Conservation (phyloP, 1,140 invertebrate genomes). For the Melanaphis sacchari region DNA sequence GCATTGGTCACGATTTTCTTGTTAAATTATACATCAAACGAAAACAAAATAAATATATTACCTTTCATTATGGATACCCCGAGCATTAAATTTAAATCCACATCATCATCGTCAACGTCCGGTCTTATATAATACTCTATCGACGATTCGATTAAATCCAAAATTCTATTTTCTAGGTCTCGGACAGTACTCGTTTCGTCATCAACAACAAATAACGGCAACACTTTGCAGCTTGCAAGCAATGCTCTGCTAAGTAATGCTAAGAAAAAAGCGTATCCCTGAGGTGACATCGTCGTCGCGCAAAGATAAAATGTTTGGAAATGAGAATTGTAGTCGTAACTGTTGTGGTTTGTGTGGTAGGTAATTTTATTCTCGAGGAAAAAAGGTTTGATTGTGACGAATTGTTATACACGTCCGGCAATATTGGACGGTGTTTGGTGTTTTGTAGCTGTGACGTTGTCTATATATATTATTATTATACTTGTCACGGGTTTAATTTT, state of each 20-base stretch:
- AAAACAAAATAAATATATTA: not conserved
- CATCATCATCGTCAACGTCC: not conserved
- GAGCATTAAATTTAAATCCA: slow-evolving; percentile 21
- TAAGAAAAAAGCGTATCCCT: not conserved
- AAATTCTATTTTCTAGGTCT: not conserved
- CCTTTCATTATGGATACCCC: slow-evolving; percentile 46
- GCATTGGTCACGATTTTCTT: not conserved
- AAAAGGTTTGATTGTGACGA: slow-evolving; percentile 40
- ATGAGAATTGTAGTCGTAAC: not conserved
- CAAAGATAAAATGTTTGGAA: not conserved
- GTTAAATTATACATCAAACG: not conserved
- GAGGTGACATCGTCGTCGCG: not conserved
- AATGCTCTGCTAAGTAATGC: not conserved
- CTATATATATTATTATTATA: not conserved
- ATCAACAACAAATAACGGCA: not conserved
- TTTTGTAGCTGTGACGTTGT: not conserved
- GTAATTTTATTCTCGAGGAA: not conserved
- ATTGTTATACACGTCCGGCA: not conserved
- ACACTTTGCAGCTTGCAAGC: not conserved
- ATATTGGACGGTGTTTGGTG: not conserved
- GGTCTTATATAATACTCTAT: not conserved
- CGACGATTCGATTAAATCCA: not conserved
- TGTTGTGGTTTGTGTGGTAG: not conserved
- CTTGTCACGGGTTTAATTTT: not conserved
- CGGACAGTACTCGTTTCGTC: not conserved